These are phyloP conservation scores for Pagetopsis macropterus DNA, from an alignment of 2,797 vertebrate genomes.

Conservation along the genomic window DNA sequence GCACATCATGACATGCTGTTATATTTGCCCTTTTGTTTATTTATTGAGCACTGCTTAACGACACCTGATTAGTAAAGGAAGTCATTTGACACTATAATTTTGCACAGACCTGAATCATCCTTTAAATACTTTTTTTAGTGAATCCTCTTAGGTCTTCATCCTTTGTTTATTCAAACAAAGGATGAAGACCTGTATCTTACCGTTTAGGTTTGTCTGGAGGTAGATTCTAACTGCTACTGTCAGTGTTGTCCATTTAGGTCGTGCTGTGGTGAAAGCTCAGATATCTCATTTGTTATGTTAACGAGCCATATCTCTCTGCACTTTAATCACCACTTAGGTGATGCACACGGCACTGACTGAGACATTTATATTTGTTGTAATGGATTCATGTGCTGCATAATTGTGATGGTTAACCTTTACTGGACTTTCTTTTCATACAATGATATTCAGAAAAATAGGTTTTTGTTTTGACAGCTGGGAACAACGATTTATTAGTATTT, in stretches of 20 bases:
- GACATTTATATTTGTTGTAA: constrained; percentile 17
- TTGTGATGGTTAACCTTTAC: background rate
- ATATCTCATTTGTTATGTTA: constrained; percentile 57
- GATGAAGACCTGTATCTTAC: background rate
- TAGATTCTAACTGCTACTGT: constrained; percentile 23
- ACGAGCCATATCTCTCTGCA: constrained; percentile 50
- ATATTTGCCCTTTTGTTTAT: constrained; percentile 4
- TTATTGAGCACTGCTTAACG: constrained; percentile 1
- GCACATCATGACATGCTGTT: constrained; percentile 3
- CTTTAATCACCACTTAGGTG: constrained; percentile 65
- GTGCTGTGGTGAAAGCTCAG: constrained; percentile 30
- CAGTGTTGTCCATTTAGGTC: constrained; percentile 13
- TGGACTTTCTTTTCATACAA: background rate
- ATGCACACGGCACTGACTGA: constrained; percentile 36
- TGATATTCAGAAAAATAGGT: background rate
- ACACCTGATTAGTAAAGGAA: background rate
- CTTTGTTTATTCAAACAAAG: background rate
- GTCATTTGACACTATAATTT: background rate
- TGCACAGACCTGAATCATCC: background rate
- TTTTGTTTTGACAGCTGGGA: background rate
- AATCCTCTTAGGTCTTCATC: constrained; percentile 1
- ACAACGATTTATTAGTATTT: constrained; percentile 9
- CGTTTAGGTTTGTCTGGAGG: background rate
- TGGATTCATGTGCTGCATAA: constrained; percentile 3
- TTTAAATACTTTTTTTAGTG: background rate